Evolutionary conservation across 2,888 invertebrate genomes (phyloP).

Genomic region (Cremastinae sp.): DNA sequence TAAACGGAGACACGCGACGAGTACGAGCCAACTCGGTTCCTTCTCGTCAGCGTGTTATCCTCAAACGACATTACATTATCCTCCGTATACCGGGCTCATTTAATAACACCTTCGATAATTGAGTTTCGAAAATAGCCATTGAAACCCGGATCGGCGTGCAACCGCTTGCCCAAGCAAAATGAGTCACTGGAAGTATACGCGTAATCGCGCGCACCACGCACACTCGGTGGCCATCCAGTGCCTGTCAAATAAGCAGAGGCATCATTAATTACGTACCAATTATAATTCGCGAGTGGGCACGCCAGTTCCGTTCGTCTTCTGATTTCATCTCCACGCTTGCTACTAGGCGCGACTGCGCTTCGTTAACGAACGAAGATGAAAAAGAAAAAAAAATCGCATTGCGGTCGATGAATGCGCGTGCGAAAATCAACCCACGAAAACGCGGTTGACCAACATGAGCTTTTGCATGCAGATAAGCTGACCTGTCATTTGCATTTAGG

Average conservation of each 20-base stretch:
- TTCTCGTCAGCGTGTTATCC: slow-evolving; percentile 49
- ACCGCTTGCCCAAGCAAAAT: slow-evolving; percentile 57
- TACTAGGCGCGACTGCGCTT: slow-evolving; percentile 31
- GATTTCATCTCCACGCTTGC: slow-evolving; percentile 50
- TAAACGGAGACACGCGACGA: slow-evolving; percentile 59
- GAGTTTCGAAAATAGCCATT: slow-evolving; percentile 61
- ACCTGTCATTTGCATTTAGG: slow-evolving; percentile 48
- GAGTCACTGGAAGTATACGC: slow-evolving; percentile 54
- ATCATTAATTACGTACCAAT: slow-evolving; percentile 76
- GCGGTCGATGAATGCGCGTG: slow-evolving; percentile 32
- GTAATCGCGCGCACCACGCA: slow-evolving; percentile 64
- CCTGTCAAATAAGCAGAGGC: slow-evolving; percentile 71
- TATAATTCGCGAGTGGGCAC: slow-evolving; percentile 71
- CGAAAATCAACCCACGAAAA: slow-evolving; percentile 53
- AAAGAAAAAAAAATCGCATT: slow-evolving; percentile 24
- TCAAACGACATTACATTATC: slow-evolving; percentile 59
- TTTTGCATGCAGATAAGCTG: slow-evolving; percentile 56
- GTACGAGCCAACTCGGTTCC: slow-evolving; percentile 4
- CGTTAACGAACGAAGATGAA: slow-evolving; percentile 48
- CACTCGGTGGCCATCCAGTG: slow-evolving; percentile 59
- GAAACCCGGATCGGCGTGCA: slow-evolving; percentile 48
- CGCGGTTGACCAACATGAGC: slow-evolving; percentile 45
- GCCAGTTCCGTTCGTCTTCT: slow-evolving; percentile 43
- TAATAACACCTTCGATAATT: slow-evolving; percentile 64
- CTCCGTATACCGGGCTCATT: slow-evolving; percentile 54